Evolutionary conservation across 1,140 invertebrate species (phyloP), one percentile per base, ranked within the genome.

Genomic region (Antheraea pernyi): DNA sequence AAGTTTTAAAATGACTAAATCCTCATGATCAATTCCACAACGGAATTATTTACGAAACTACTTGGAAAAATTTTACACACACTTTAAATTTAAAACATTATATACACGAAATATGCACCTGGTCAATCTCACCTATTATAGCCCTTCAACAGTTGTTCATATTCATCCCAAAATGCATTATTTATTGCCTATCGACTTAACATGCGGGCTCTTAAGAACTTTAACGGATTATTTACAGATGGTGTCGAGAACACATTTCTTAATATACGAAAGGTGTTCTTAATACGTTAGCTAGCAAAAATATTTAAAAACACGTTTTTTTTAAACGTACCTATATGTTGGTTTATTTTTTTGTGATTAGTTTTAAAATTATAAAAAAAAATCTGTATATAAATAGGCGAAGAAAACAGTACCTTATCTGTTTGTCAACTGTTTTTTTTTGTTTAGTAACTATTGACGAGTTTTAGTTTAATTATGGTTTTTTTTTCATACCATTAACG

Each of bases 161-260:
- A 53, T 53, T 53, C 46, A 53, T 53, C 46, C 46, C 11, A 53
- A 53, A 53, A 53, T 53, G 46, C 16, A 53, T 60, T 22, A 63
- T 63, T 13, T 63, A 63, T 37, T 63, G 39, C n/a, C 64, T 65
- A 65, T 53, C 46, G 16, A 53, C 64, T 65, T 65, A 37, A 36
- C 61, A 30, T 53, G 46, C 46, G 46, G 46, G 46, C 16, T 53
- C 46, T 16, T 13, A 53, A 53, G 62, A 37, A 53, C 10, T 73
- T 59, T 59, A 62, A 71, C 69, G 76, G 76, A 78, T 78, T 78
- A 78, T 70, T 69, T 69, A 76, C 74, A 78, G 74, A 78, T 78
- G 76, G 63, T 67, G 6, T 16, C 7, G 39, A 42, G 59, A 46
- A 69, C 76, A 78, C 76, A 74, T 78, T 78, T 68, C 16, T 46